These are phyloP conservation scores for Timandra comae DNA, from an alignment of 2,888 invertebrate species.

Conservation along the genomic window DNA sequence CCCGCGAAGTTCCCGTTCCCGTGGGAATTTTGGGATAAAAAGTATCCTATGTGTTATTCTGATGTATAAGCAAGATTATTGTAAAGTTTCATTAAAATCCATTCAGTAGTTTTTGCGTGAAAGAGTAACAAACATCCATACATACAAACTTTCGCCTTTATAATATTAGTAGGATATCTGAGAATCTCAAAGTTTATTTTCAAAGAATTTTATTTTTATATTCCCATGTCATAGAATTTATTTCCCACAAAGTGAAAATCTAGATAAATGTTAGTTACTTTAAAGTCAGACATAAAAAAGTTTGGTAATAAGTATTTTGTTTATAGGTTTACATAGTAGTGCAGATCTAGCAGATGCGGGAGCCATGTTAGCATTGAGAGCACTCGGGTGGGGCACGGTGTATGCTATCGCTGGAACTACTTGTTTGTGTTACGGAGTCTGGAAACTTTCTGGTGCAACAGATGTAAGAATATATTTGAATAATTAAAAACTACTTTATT, in stretches of 20 bases:
- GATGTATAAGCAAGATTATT: too few relatives aligned
- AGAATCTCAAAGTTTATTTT: too few relatives aligned
- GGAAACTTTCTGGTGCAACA: constrained; percentile 92
- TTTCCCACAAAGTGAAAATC: too few relatives aligned
- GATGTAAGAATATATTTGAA: constrained; percentile 85
- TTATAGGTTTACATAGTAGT: constrained; percentile 73
- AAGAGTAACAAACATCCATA: neutral
- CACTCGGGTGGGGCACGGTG: constrained; percentile 91
- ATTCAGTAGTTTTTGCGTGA: constrained; percentile 3
- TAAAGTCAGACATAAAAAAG: too few relatives aligned
- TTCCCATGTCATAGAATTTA: too few relatives aligned
- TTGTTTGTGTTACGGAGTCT: constrained; percentile 86
- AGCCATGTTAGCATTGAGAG: constrained; percentile 86
- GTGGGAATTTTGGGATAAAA: neutral
- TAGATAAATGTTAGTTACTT: too few relatives aligned
- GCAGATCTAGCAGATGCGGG: constrained; percentile 85
- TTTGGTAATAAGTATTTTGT: too few relatives aligned
- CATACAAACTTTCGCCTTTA: too few relatives aligned
- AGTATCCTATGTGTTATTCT: neutral
- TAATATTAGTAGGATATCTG: too few relatives aligned
- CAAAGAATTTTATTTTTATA: too few relatives aligned
- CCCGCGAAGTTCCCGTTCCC: neutral
- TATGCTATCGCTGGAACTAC: constrained; percentile 92
- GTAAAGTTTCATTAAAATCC: too few relatives aligned
- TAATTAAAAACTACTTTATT: too few relatives aligned